phyloP scores from a whole-genome alignment of 2,888 invertebrate genomes.

The Ophion ellenae region DNA sequence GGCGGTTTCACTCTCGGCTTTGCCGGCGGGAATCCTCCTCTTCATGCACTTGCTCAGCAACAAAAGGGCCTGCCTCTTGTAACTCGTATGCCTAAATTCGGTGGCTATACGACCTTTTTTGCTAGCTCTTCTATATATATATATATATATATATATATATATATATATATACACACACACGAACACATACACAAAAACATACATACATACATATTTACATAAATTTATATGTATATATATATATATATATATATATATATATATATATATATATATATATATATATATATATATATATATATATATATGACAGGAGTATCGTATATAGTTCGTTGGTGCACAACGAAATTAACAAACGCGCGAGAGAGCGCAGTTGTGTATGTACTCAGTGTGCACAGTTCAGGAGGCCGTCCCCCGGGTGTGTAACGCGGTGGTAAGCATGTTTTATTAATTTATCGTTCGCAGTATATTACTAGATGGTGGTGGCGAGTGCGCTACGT shows the following conservation, averaged over 20 bases:
- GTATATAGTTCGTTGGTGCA: constrained; percentile 36
- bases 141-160: too few relatives aligned
- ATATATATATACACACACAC: not conserved
- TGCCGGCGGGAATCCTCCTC: constrained; percentile 59
- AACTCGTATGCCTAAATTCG: not conserved
- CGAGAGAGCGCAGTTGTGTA: constrained; percentile 48
- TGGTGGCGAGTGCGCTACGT: constrained; percentile 3
- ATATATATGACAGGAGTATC: constrained; percentile 5
- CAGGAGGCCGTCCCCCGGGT: constrained; percentile 53
- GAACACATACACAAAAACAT: too few relatives aligned
- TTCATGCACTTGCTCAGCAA: not conserved
- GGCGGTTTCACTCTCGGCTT: constrained; percentile 59
- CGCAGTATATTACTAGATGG: constrained; percentile 75
- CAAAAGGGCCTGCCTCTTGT: constrained; percentile 1
- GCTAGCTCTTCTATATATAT: too few relatives aligned
- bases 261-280: too few relatives aligned
- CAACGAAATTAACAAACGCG: constrained; percentile 74
- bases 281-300: not conserved
- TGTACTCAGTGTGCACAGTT: not conserved
- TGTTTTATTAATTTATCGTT: constrained; percentile 82
- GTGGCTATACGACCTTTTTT: constrained; percentile 13
- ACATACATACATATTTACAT: too few relatives aligned
- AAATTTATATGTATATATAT: too few relatives aligned
- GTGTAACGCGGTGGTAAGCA: constrained; percentile 74
- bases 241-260: not conserved